Conservation (phyloP, 2,113 vertebrate species). For the Zosterops lateralis region DNA sequence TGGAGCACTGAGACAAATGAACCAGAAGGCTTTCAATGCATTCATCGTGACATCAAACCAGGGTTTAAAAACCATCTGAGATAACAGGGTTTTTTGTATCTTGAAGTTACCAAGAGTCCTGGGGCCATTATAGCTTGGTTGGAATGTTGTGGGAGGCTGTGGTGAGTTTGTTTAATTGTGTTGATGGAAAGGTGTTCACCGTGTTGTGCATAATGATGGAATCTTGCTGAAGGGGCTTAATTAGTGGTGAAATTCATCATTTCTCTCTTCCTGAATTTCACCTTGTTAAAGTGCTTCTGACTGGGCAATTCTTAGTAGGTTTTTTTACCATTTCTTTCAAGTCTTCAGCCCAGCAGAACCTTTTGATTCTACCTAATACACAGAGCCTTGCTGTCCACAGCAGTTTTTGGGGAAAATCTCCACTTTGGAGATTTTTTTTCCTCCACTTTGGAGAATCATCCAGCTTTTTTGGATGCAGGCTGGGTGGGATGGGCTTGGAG, state of each 20-base stretch:
- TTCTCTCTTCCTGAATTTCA: background rate
- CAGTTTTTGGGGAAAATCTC: background rate
- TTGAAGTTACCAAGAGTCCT: background rate
- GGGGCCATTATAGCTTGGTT: accelerated
- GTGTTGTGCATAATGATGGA: background rate
- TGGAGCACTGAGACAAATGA: background rate
- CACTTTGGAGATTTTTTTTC: background rate
- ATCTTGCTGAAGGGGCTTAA: background rate
- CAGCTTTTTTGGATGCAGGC: background rate
- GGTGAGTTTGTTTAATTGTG: background rate
- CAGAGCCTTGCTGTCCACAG: background rate
- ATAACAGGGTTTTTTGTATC: background rate
- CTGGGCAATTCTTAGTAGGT: background rate
- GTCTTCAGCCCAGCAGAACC: background rate
- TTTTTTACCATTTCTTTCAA: background rate
- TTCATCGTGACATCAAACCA: background rate
- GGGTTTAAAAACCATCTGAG: background rate
- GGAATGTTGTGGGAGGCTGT: background rate
- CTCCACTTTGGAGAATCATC: background rate
- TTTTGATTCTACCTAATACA: background rate
- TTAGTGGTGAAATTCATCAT: background rate
- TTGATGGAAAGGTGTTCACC: background rate
- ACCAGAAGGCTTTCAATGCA: background rate
- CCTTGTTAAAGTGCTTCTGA: background rate
- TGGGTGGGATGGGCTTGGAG: background rate